These are phyloP conservation scores for Gnatocerus cornutus DNA, from an alignment of 2,888 invertebrate genomes.

Conservation along the genomic window DNA sequence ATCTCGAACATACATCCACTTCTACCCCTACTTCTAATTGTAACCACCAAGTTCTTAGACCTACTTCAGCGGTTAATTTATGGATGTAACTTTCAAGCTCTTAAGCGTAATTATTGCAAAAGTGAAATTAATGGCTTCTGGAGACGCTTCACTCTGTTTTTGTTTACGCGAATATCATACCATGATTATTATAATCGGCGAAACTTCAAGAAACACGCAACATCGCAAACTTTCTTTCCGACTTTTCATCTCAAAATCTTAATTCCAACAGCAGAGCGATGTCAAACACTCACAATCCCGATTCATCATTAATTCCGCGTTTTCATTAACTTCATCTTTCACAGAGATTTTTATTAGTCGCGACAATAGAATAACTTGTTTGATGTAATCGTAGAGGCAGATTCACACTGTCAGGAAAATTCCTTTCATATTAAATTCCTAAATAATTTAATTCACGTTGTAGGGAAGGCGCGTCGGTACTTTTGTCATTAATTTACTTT, in stretches of 20 bases:
- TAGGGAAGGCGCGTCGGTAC: not conserved
- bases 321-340: no score
- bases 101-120: constrained; percentile 42
- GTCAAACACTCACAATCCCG: no score
- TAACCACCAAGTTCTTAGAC: constrained; percentile 40
- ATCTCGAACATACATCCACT: constrained; percentile 23
- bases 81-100: constrained; percentile 44
- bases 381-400: no score
- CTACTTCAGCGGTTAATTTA: constrained; percentile 40
- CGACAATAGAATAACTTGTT: no score
- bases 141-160: constrained; percentile 27
- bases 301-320: no score
- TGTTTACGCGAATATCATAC: constrained; percentile 34
- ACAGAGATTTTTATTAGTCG: no score
- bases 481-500: constrained; percentile 13
- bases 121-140: constrained; percentile 43
- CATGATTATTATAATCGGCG: constrained; percentile 9
- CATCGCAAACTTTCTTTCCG: not conserved
- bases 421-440: not conserved
- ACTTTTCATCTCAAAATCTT: no score
- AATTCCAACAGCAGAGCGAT: no score
- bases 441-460: constrained; percentile 8
- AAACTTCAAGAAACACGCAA: not conserved
- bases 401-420: no score
- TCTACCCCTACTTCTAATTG: constrained; percentile 39